Conservation (phyloP, 2,113 vertebrate species). For the Notechis scutatus region DNA sequence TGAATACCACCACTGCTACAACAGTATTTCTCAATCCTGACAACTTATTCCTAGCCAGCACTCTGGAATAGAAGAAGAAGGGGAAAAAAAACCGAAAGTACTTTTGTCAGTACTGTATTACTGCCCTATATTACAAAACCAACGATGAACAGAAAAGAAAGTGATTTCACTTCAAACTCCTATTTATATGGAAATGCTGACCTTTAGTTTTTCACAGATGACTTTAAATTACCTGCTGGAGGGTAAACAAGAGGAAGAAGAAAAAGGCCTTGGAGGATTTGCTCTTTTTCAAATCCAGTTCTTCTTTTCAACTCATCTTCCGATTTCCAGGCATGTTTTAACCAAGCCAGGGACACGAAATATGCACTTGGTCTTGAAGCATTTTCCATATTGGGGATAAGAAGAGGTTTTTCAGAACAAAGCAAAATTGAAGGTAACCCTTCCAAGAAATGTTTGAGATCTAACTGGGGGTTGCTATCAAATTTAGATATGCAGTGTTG, state of each 20-base stretch:
- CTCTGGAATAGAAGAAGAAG: fast-evolving
- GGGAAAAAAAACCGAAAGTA: background rate
- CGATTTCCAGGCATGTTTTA: background rate
- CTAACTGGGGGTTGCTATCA: background rate
- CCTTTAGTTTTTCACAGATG: slow-evolving; percentile 29
- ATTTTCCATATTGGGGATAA: fast-evolving
- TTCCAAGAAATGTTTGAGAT: background rate
- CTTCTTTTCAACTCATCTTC: background rate
- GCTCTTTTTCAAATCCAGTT: fast-evolving
- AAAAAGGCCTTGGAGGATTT: background rate
- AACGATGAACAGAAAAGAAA: fast-evolving
- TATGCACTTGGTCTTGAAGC: fast-evolving
- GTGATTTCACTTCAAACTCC: slow-evolving; percentile 18
- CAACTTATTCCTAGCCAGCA: background rate
- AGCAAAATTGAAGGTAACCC: background rate
- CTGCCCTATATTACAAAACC: background rate
- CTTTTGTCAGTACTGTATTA: background rate
- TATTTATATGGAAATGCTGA: slow-evolving; percentile 46
- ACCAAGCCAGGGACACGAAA: fast-evolving
- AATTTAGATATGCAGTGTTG: background rate
- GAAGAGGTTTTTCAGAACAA: background rate
- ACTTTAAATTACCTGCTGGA: background rate
- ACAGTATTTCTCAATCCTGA: background rate
- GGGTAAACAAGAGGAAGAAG: background rate
- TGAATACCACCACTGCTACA: background rate